Base-by-base conservation (phyloP, 2,797 vertebrate genomes). In the Acanthis flammea region DNA sequence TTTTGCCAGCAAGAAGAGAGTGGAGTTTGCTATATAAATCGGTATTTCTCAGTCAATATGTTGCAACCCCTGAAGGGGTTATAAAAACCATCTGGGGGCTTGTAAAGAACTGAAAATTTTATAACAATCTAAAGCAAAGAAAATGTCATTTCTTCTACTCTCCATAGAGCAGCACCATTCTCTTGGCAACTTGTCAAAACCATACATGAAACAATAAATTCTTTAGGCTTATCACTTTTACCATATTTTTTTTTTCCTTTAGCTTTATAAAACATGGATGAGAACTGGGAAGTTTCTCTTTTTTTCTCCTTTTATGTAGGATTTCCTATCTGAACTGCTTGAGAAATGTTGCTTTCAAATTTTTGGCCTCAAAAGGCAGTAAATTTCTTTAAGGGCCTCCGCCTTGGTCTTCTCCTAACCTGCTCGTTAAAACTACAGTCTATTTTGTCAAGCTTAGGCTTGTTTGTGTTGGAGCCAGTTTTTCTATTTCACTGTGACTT, bases 81-180 rank as follows among this genome's bases (percentile, higher is more conserved):
- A 95, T 96, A 93, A 91, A 96, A 96, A 87, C 88, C 94, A 96
- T 93, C 87, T 91, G 84, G 92, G 96, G 93, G 88, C 71, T 95
- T 95, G 94, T 92, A 92, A 95, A 94, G 58, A 78, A 58, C 89
- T 75, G 92, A 93, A 94, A 95, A 94, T 91, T 96, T 95, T 93
- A 78, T 92, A 95, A 92, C 86, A 91, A 92, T 83, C 81, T 77
- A 91, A 96, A 94, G 78, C 42, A 90, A 94, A 94, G 86, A 93
- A 97, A 96, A 94, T 93, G 81, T 89, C 65, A 75, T 88, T 94
- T 85, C 68, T 94, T 94, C 51, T 58, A 71, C 62, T 86, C 54
- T 88, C 65, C 30, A 65, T 47, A 91, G n/a, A 91, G 54, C 84
- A 93, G 66, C 60, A 86, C 86, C 66, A 58, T 75, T 89, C 47